Base-by-base conservation (phyloP, 2,113 vertebrate genomes). In the Romanogobio albipinnatus region DNA sequence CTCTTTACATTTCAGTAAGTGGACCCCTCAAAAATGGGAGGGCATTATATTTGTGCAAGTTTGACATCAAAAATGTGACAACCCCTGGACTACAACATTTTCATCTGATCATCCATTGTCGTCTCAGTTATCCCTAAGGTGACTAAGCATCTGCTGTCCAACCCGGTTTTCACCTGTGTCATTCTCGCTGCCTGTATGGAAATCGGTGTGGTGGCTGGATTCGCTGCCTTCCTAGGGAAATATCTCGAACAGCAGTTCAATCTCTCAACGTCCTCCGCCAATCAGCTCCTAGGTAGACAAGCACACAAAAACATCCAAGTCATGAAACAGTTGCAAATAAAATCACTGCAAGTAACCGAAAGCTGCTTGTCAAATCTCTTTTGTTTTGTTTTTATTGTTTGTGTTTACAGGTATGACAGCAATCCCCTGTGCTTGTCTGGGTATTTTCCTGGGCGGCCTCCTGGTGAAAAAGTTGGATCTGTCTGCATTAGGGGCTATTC, bases 231-330 rank as follows among this genome's bases (percentile, higher is more conserved):
- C 91, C 90, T 99, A 88, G 97, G 96, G 10, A 99, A 99, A 87
- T 99, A 99, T 92, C 92, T 99, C 77, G 98, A 99, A 92, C 98
- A 99, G 94, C 98, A 99, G 91, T 99, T 99, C 88, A 98, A 98
- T 93, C 96, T 99, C 90, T 99, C 97, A 91, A 99, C 98, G 79
- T 96, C 97, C 1, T 99, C 97, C n/a, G 98, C 98, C 81, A 99
- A 98, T 94, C 98, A 99, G 92, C 95, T 99, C 61, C 90, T 99
- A 70, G 98, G 98, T 99, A 86, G 39, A 24, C 36, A 58, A 45
- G 3, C 17, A 24, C 45, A 81, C 4, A 11, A 33, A 49, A n/a
- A 9, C 81, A 61, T 75, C 73, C 22, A 29, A 45, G 36, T 66
- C 24, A 81, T 33, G 8, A 49, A 49, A 79, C 33, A 9, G 39